Evolutionary conservation across 2,797 vertebrate species (phyloP).

Genomic region (Dryobates pubescens): DNA sequence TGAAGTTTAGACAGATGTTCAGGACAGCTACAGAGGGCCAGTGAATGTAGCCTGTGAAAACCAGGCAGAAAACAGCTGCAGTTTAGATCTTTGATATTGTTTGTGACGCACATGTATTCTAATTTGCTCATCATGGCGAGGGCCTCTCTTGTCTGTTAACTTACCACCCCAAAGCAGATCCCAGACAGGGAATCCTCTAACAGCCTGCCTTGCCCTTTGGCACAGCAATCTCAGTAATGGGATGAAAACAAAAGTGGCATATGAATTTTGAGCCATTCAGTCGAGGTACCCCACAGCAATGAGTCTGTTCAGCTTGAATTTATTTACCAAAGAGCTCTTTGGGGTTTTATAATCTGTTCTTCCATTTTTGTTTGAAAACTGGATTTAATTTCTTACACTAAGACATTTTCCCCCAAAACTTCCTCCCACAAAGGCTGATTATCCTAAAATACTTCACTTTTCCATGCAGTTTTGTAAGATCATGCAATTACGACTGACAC

Average conservation of each 20-base stretch:
- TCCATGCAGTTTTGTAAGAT: background rate
- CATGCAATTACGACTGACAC: background rate
- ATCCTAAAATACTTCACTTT: background rate
- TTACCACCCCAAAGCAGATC: background rate
- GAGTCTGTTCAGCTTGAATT: background rate
- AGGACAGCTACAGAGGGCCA: background rate
- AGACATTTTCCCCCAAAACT: fast-evolving
- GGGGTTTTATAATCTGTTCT: background rate
- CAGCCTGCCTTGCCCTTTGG: background rate
- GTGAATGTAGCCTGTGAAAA: background rate
- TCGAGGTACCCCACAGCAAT: background rate
- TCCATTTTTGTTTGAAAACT: background rate
- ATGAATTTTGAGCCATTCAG: background rate
- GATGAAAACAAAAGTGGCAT: background rate
- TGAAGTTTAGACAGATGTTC: background rate
- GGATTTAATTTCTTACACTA: background rate
- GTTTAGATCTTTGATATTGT: background rate
- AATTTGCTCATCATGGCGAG: background rate
- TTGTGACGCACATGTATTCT: fast-evolving
- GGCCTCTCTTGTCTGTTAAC: background rate
- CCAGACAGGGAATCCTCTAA: background rate
- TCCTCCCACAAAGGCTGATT: background rate
- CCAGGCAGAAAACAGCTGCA: background rate
- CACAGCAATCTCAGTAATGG: background rate
- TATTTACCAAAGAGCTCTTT: background rate